Percentiles rank a stretch among this genome's conserved stretches.
phyloP scores from a whole-genome alignment of 1,140 invertebrate genomes.

The Heterodera carotae region DNA sequence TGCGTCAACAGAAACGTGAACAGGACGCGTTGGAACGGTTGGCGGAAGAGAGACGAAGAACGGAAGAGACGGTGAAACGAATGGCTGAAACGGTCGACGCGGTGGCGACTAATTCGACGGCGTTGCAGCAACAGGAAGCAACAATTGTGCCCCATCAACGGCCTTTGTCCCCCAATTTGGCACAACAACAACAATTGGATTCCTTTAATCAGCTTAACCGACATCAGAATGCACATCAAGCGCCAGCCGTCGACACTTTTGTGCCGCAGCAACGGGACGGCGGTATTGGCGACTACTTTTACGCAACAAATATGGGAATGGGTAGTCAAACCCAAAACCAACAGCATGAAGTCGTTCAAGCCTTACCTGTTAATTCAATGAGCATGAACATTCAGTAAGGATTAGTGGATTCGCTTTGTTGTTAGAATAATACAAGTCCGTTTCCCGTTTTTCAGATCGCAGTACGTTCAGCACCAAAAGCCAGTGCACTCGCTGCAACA shows the following conservation, averaged over 20 bases:
- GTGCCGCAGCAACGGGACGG: neutral
- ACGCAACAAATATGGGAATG: neutral
- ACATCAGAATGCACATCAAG: neutral
- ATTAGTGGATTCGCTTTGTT: neutral
- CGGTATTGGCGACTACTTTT: neutral
- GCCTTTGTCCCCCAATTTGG: neutral
- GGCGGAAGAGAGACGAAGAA: conserved; percentile 21
- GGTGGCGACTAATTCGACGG: conserved; percentile 8
- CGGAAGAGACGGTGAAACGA: conserved; percentile 17
- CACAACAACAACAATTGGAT: conserved; percentile 1
- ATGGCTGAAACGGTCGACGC: conserved; percentile 35
- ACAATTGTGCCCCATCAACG: neutral
- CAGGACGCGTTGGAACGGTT: conserved; percentile 23
- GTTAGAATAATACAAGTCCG: neutral
- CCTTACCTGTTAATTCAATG: neutral
- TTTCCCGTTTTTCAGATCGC: neutral
- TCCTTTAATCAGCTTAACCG: neutral
- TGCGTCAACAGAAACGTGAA: conserved; percentile 33
- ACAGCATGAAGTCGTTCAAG: neutral
- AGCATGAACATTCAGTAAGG: neutral
- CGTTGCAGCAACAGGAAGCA: conserved; percentile 14
- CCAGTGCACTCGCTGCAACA: conserved; percentile 22
- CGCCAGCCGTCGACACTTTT: neutral
- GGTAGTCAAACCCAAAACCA: neutral
- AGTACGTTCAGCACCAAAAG: neutral